Evolutionary conservation across 2,797 vertebrate genomes (phyloP), one percentile per base, ranked within the genome.

Genomic region (Dendrocincla tyrannina): DNA sequence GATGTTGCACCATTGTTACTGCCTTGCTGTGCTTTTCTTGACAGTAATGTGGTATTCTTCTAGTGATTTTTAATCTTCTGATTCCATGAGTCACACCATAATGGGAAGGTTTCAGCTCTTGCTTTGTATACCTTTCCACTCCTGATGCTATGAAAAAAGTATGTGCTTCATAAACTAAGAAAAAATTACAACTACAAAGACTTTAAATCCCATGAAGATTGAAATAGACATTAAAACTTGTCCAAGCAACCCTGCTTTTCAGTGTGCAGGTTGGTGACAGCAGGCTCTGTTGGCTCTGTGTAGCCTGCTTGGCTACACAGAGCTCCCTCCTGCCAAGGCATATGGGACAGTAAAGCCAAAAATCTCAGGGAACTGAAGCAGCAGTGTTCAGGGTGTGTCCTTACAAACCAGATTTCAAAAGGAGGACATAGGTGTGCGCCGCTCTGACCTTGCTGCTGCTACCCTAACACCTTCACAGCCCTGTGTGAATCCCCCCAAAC

Each of bases 401-500:
- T 78, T 60, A 75, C 23, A 41, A 75, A 18, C 3, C 16, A 7
- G 5, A 17, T 64, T 91, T 62, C 55, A 33, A 37, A 60, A 89
- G 41, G 33, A 80, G 47, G 18, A 30, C 24, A 22, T 16, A 13
- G 46, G 10, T 25, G 20, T 80, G 39, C 24, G 3, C 39, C 49
- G 42, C 62, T 70, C 44, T 2, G 13, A 70, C 30, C 35, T 50
- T 25, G 6, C 35, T 2, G 2, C 25, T 55, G 11, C 64, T 75
- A 23, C 50, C 33, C 17, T 10, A 12, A 69, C 22, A 30, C 41
- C 30, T 72, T 52, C 49, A 56, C 17, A 49, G 50, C n/a, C n/a
- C 14, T 4, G 3, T 5, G 23, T 1, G 4, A 50, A 39, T 58
- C 10, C 13, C 24, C 63, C 33, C 5, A 3, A 58, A n/a, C 10